These are phyloP conservation scores for Seriola aureovittata DNA, from an alignment of 2,113 vertebrate species.

Conservation along the genomic window DNA sequence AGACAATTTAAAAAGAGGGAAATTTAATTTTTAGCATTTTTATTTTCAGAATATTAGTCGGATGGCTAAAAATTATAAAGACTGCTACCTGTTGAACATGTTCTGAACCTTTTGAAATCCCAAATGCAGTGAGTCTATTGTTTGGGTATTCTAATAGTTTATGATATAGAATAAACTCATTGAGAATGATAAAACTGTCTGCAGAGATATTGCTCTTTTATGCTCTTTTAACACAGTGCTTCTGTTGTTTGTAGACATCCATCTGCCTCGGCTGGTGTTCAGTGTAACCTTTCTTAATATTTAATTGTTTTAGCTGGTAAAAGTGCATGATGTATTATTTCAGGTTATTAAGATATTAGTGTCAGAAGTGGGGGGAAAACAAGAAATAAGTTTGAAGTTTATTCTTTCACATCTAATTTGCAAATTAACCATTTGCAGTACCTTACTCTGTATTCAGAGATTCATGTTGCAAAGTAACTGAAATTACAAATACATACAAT, in stretches of 20 bases:
- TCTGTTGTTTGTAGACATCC: slow-evolving; percentile 7
- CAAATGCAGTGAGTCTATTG: not conserved
- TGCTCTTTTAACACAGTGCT: slow-evolving; percentile 27
- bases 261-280: not conserved
- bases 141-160: slow-evolving; percentile 13
- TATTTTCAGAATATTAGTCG: not conserved
- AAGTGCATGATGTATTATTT: slow-evolving; percentile 52
- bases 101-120: slow-evolving; percentile 18
- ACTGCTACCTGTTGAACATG: slow-evolving; percentile 1
- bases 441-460: not conserved
- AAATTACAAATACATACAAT: not conserved
- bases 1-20: not conserved
- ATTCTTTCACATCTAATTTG: not conserved
- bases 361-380: not conserved
- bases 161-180: slow-evolving; percentile 23
- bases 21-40: not conserved
- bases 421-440: not conserved
- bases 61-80: not conserved
- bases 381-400: not conserved
- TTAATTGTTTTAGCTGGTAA: slow-evolving; percentile 41
- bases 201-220: not conserved
- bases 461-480: not conserved
- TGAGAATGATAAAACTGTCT: not conserved
- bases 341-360: slow-evolving; percentile 22
- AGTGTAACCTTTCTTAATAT: slow-evolving; percentile 36